Base-by-base conservation (phyloP, 1,140 invertebrate genomes). In the Danaus plexippus region DNA sequence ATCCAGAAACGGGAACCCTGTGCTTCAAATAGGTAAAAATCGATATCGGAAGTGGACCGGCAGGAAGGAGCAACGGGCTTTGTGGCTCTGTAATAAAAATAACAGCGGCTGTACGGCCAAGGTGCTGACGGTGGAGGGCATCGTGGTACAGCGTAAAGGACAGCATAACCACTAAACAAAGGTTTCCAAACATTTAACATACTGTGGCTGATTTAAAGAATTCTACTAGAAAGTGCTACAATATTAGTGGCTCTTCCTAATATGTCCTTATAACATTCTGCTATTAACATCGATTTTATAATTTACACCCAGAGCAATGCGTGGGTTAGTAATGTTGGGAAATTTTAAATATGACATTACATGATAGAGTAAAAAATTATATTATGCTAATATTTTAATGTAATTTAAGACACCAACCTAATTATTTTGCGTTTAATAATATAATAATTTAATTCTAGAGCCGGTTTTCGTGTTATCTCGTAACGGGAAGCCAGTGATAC, bases 31-130 rank as follows among this genome's bases (percentile, higher is more conserved):
- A 1, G 76, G 75, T 0, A 13, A 43, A 5, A 69, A 77, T 11
- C 61, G 75, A 11, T 80, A 61, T 48, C 76, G 75, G 45, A 73
- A 67, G n/a, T 70, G 69, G 64, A 57, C 52, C 4, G 60, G 71
- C 9, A 73, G 72, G 51, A 64, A 56, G 11, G 74, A 68, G 0
- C 47, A 58, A 0, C 68, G 54, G n/a, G 52, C 46, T 10, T 63
- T 61, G 0, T 80, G 77, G 77, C 43, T 69, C 9, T 80, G 77
- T 54, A 59, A 55, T 40, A 69, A 59, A 48, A 59, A 61, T 11
- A 57, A 58, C 12, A 12, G 42, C 8, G 68, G 70, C 15, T 80
- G 75, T 13, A 53, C 57, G 18, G 75, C 76, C 6, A 69, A 47
- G 7, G 54, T 77, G 9, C 55, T 52, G 49, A 77, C 71, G 5